Evolutionary conservation across 2,797 vertebrate genomes (phyloP), one percentile per base, ranked within the genome.

Genomic region (Sciurus carolinensis): DNA sequence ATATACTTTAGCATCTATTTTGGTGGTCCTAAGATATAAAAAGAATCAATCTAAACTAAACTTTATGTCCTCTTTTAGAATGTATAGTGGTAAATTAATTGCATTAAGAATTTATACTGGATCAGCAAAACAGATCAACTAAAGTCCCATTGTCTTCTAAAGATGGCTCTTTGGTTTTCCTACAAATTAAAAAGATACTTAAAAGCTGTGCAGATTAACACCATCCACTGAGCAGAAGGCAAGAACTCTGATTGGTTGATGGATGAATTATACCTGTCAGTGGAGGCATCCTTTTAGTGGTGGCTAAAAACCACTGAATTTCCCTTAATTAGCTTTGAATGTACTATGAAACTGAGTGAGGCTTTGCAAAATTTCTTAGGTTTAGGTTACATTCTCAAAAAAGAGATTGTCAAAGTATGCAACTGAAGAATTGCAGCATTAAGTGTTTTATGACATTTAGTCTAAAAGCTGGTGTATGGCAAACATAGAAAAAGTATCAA

Each of bases 291-390:
- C 11, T 91, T 88, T 12, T 92, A 52, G 11, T 76, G n/a, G 36
- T 47, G 44, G 44, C 91, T 44, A 73, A 85, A 93, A 97, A 81
- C 36, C 96, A 76, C n/a, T 47, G 24, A 86, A n/a, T 96, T 91
- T 90, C 47, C 30, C n/a, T 86, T 93, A 90, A 83, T 96, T 96
- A 95, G 54, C 30, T 90, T 89, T 86, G 28, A 95, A 81, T 75
- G 24, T 71, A 73, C 62, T 47, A 50, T 39, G 96, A 52, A 91
- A 59, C n/a, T 95, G 62, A 95, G 33, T 87, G 62, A 95, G 36
- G 30, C 14, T 77, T 67, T 73, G 6, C 15, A 47, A 30, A 28
- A 87, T 39, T n/a, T 85, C 86, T 92, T 77, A 93, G 42, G 15
- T 76, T 92, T 77, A 93, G 42, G 15, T 76, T 76, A 83, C 18